A percentile compares a stretch with the other conserved stretches of the same genome.
Conservation (phyloP, 2,113 vertebrate species). For the Turnix velox region DNA sequence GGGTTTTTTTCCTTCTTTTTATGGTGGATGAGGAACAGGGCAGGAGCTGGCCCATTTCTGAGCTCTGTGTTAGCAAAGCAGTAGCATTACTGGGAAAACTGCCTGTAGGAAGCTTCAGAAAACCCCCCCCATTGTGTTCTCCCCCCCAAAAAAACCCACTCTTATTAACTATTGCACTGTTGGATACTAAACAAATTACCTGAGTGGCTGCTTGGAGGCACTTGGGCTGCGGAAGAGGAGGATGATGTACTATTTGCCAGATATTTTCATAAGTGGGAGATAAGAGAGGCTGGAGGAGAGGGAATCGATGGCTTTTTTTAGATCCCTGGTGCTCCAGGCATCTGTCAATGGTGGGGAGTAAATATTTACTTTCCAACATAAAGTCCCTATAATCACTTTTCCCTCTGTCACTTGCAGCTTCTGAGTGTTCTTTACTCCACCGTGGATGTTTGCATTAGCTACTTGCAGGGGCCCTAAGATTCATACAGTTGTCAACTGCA, state of each 20-base stretch:
- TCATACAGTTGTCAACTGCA: constrained; percentile 50
- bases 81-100: neutral
- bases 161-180: constrained; percentile 21
- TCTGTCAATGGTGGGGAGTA: constrained; percentile 66
- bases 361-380: constrained; percentile 69
- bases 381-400: constrained; percentile 71
- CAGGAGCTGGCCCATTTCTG: neutral
- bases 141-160: too few relatives aligned
- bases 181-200: constrained; percentile 34
- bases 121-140: neutral
- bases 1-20: neutral
- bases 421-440: constrained; percentile 29
- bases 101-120: neutral
- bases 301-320: constrained; percentile 55
- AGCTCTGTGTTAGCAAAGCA: neutral
- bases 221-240: neutral
- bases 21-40: neutral
- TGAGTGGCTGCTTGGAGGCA: constrained; percentile 11
- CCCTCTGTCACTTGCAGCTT: constrained; percentile 55
- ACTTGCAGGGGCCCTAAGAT: constrained; percentile 38
- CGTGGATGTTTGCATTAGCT: constrained; percentile 63
- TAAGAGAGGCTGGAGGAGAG: constrained; percentile 54
- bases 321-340: constrained; percentile 50
- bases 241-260: constrained; percentile 35
- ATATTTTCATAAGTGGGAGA: constrained; percentile 51